phyloP scores from a whole-genome alignment of 2,113 vertebrate species.

The Verasper variegatus region DNA sequence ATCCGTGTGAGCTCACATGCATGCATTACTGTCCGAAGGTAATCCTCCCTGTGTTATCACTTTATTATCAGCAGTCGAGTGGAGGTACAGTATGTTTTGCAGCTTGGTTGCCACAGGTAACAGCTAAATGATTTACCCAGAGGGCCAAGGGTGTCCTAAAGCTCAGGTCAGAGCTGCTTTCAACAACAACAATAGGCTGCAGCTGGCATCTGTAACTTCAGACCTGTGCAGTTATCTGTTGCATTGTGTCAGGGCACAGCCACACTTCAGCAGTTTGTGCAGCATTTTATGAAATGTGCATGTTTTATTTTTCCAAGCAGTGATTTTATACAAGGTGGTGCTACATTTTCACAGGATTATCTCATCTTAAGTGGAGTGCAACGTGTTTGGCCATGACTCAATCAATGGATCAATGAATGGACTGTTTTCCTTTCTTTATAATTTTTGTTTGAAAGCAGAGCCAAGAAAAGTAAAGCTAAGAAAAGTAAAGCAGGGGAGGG shows the following conservation, averaged over 20 bases:
- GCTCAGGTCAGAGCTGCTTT: slow-evolving; percentile 64
- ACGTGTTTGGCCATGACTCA: slow-evolving; percentile 8
- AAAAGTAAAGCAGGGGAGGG: slow-evolving; percentile 12
- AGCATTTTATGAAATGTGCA: slow-evolving; percentile 7
- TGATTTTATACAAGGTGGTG: slow-evolving; percentile 1
- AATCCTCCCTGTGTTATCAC: slow-evolving; percentile 4
- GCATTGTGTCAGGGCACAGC: slow-evolving; percentile 24
- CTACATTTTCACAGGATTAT: slow-evolving; percentile 7
- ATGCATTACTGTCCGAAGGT: not conserved
- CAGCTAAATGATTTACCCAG: slow-evolving; percentile 81
- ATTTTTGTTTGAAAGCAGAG: slow-evolving; percentile 17
- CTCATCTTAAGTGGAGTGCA: not conserved
- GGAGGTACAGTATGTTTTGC: slow-evolving; percentile 62
- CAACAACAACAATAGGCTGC: slow-evolving; percentile 26
- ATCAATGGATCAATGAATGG: slow-evolving; percentile 34
- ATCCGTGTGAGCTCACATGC: too few species aligned
- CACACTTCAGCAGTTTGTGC: slow-evolving; percentile 19
- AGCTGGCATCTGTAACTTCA: slow-evolving; percentile 54
- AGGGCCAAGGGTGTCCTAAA: slow-evolving; percentile 71
- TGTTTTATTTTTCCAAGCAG: not conserved
- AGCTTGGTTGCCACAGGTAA: slow-evolving; percentile 68
- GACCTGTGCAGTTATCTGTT: slow-evolving; percentile 30
- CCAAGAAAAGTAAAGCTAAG: slow-evolving; percentile 6
- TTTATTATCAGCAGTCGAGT: slow-evolving; percentile 51
- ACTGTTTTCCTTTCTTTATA: slow-evolving; percentile 9